These are phyloP conservation scores for Thamnaconus septentrionalis DNA, from an alignment of 2,113 vertebrate species.

Conservation along the genomic window DNA sequence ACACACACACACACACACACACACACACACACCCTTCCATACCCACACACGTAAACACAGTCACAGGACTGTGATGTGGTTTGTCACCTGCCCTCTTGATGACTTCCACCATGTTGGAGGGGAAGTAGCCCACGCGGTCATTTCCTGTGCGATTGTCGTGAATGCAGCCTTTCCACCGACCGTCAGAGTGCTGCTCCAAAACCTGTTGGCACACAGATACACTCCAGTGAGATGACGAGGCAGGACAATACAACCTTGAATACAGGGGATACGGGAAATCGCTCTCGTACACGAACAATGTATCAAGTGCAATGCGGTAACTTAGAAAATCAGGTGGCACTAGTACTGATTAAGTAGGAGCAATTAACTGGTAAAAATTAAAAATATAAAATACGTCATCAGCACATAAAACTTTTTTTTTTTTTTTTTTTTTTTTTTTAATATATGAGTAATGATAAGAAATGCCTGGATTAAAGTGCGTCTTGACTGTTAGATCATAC, in stretches of 20 bases:
- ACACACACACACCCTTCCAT: conserved; percentile 22
- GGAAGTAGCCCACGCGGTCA: conserved; percentile 96
- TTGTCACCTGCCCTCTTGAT: conserved; percentile 95
- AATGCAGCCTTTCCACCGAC: conserved; percentile 98
- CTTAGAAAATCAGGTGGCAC: no score
- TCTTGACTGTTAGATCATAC: no score
- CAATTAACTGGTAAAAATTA: no score
- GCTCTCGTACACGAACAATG: no score
- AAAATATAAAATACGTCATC: no score
- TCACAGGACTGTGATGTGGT: conserved; percentile 56
- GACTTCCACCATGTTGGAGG: conserved; percentile 93
- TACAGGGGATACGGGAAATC: not conserved
- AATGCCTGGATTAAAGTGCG: no score
- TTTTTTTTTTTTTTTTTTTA: no score
- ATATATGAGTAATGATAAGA: no score
- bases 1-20: conserved; percentile 22
- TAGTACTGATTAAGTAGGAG: no score
- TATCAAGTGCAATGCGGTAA: no score
- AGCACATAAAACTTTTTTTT: no score
- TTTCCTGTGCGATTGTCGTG: conserved; percentile 98
- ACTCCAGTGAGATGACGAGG: not conserved
- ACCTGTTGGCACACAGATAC: conserved; percentile 75
- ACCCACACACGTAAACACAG: conserved; percentile 43
- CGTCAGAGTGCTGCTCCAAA: conserved; percentile 94
- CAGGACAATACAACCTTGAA: not conserved